Conservation (phyloP, 1,140 invertebrate genomes). For the Cydia pomonella region DNA sequence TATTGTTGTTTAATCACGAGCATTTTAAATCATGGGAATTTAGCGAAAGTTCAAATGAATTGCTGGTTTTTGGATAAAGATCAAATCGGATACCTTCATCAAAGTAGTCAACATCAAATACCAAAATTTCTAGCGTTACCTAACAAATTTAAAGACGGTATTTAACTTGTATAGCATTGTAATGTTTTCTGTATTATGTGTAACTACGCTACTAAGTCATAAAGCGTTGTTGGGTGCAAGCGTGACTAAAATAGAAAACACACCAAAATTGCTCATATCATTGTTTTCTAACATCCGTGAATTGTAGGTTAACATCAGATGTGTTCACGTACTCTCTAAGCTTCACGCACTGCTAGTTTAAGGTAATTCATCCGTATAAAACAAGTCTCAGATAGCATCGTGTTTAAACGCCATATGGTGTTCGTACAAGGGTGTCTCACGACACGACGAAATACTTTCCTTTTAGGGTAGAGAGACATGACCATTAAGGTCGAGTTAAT, state of each 20-base stretch:
- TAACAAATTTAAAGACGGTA: neutral
- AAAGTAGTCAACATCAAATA: too few species aligned
- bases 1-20: conserved; percentile 27
- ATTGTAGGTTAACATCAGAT: conserved; percentile 2
- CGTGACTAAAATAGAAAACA: conserved; percentile 18
- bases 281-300: conserved; percentile 17
- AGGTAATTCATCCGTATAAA: conserved; percentile 12
- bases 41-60: conserved; percentile 11
- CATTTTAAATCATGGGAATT: conserved; percentile 13
- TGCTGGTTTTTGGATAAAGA: conserved; percentile 11
- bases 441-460: neutral
- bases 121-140: neutral
- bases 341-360: conserved; percentile 14
- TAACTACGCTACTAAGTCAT: neutral
- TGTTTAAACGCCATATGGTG: conserved; percentile 26
- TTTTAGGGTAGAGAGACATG: conserved; percentile 18
- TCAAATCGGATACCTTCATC: neutral
- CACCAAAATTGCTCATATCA: neutral
- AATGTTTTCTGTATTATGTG: neutral
- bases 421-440: conserved; percentile 1
- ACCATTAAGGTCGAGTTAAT: conserved; percentile 16
- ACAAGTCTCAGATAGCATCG: conserved; percentile 15
- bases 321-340: neutral
- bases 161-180: neutral
- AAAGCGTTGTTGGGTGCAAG: neutral